Percentiles rank a stretch among this genome's conserved stretches.
phyloP scores from a whole-genome alignment of 2,113 vertebrate species.

The Oncorhynchus clarkii region DNA sequence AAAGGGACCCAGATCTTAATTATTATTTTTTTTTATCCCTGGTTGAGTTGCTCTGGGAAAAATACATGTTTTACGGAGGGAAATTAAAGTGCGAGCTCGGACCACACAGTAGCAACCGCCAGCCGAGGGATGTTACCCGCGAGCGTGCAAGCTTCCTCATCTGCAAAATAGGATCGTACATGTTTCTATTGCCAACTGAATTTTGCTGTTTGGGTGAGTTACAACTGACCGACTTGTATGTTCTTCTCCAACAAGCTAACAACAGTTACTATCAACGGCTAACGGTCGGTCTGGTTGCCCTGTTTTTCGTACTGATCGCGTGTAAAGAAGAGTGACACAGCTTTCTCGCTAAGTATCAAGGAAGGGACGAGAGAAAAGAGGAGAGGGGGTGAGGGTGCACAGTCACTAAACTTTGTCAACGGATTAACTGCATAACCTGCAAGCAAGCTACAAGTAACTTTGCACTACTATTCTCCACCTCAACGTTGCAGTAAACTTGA shows the following conservation, averaged over 20 bases:
- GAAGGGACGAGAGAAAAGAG: conserved; percentile 37
- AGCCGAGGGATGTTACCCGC: conserved; percentile 56
- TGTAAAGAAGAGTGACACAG: conserved; percentile 53
- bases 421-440: conserved; percentile 60
- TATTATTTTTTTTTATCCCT: conserved; percentile 59
- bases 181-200: conserved; percentile 50
- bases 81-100: conserved; percentile 60
- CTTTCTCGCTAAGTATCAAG: conserved; percentile 29
- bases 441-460: background rate
- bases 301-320: conserved; percentile 15
- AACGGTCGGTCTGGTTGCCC: conserved; percentile 18
- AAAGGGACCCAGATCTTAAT: conserved; percentile 75
- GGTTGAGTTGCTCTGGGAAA: conserved; percentile 72
- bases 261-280: conserved; percentile 20
- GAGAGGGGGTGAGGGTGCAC: conserved; percentile 31
- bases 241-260: conserved; percentile 24
- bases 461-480: background rate
- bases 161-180: conserved; percentile 62
- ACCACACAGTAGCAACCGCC: conserved; percentile 49
- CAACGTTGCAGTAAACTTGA: background rate
- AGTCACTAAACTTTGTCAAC: conserved; percentile 73
- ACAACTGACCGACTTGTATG: conserved; percentile 42
- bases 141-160: conserved; percentile 41
- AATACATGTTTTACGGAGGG: conserved; percentile 69
- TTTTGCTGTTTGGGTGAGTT: conserved; percentile 72